Evolutionary conservation across 2,888 invertebrate genomes (phyloP).

Genomic region (Prosopocoilus inquinatus): DNA sequence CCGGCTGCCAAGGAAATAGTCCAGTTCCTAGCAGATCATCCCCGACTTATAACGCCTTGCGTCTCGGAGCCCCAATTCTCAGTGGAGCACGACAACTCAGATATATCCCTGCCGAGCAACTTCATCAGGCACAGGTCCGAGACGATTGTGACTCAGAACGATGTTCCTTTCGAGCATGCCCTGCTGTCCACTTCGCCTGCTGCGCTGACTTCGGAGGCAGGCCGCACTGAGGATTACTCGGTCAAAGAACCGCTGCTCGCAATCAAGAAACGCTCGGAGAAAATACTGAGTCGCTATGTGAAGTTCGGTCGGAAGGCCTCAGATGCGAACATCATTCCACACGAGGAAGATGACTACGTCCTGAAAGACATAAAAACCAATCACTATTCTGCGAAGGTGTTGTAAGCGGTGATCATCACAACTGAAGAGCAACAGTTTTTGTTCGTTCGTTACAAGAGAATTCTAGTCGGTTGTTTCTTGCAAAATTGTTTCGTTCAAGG

Average conservation of each 20-base stretch:
- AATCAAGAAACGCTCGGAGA: neutral
- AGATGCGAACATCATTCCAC: neutral
- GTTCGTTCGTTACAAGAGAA: too few relatives aligned
- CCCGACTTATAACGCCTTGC: conserved; percentile 74
- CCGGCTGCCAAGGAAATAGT: conserved; percentile 78
- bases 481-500: too few relatives aligned
- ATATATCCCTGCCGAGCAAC: neutral
- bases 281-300: too few relatives aligned
- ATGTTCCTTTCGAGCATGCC: neutral
- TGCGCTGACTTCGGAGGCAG: neutral
- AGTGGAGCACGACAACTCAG: conserved; percentile 65
- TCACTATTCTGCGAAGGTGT: too few relatives aligned
- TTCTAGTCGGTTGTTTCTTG: too few relatives aligned
- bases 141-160: neutral
- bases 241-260: neutral
- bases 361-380: neutral
- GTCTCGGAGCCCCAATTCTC: conserved; percentile 73
- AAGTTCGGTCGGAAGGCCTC: too few relatives aligned
- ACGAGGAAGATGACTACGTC: neutral
- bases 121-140: neutral
- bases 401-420: too few relatives aligned
- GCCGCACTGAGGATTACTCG: neutral
- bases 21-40: conserved; percentile 75
- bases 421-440: too few relatives aligned
- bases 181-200: neutral